phyloP scores from a whole-genome alignment of 2,888 invertebrate genomes.

The Zelleria hepariella region DNA sequence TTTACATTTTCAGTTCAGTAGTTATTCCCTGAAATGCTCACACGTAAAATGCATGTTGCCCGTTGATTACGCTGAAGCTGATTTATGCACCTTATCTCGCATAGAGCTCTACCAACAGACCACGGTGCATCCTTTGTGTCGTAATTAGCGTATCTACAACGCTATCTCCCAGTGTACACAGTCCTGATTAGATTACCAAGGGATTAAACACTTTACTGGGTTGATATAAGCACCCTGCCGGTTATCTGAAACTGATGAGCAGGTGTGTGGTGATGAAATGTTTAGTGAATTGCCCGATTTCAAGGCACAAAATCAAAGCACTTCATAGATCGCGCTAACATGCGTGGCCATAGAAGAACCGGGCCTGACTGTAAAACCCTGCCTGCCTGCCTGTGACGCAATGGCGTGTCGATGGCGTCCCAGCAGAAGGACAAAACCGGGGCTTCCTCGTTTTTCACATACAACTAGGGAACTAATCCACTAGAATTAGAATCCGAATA shows the following conservation, averaged over 20 bases:
- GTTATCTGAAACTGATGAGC: background rate
- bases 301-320: too few relatives aligned
- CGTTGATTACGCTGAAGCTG: background rate
- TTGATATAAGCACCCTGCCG: background rate
- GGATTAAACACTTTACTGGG: background rate
- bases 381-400: too few relatives aligned
- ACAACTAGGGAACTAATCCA: too few relatives aligned
- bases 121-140: conserved; percentile 3
- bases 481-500: too few relatives aligned
- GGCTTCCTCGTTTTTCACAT: too few relatives aligned
- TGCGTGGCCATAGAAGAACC: too few relatives aligned
- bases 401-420: too few relatives aligned
- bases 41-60: background rate
- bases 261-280: background rate
- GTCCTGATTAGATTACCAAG: background rate
- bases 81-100: background rate
- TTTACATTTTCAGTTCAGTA: too few relatives aligned
- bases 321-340: too few relatives aligned
- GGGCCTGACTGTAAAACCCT: background rate
- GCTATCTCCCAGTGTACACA: background rate
- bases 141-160: background rate
- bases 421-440: too few relatives aligned
- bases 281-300: background rate
- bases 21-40: too few relatives aligned
- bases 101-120: background rate